These are phyloP conservation scores for Oryzias woworae DNA, from an alignment of 2,113 vertebrate genomes.

Conservation along the genomic window DNA sequence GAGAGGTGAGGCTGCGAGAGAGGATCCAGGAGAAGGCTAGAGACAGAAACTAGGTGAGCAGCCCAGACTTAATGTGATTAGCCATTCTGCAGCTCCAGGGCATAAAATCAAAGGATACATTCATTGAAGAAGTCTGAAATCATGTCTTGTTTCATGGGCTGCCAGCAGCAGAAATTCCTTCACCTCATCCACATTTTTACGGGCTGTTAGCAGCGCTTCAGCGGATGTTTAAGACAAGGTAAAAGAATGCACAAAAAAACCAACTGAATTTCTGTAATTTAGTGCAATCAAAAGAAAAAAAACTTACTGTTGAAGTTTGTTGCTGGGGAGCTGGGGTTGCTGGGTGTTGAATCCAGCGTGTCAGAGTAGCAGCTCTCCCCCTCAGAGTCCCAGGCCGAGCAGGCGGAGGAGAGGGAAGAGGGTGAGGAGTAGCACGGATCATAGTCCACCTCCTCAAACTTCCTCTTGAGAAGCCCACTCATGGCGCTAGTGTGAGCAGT, in stretches of 20 bases:
- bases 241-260: conserved; percentile 17
- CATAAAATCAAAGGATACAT: conserved; percentile 61
- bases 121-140: conserved; percentile 64
- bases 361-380: conserved; percentile 84
- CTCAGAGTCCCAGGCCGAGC: conserved; percentile 87
- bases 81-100: conserved; percentile 55
- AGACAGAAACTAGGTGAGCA: conserved; percentile 52
- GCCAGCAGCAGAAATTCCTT: conserved; percentile 61
- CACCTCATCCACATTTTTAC: conserved; percentile 46
- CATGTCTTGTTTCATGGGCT: conserved; percentile 62
- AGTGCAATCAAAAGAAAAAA: neutral
- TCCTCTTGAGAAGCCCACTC: conserved; percentile 92
- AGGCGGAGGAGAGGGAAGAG: conserved; percentile 84
- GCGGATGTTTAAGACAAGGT: conserved; percentile 39
- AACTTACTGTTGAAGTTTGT: conserved; percentile 86
- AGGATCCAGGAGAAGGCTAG: conserved; percentile 28
- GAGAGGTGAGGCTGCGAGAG: conserved; percentile 28
- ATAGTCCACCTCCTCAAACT: conserved; percentile 91
- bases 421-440: conserved; percentile 88
- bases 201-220: conserved; percentile 47
- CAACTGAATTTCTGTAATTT: conserved; percentile 15
- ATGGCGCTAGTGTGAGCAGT: conserved; percentile 80
- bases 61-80: conserved; percentile 57
- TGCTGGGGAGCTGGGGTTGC: conserved; percentile 74
- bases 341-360: conserved; percentile 78